phyloP scores from a whole-genome alignment of 2,888 invertebrate species.

The Volucella zonaria region DNA sequence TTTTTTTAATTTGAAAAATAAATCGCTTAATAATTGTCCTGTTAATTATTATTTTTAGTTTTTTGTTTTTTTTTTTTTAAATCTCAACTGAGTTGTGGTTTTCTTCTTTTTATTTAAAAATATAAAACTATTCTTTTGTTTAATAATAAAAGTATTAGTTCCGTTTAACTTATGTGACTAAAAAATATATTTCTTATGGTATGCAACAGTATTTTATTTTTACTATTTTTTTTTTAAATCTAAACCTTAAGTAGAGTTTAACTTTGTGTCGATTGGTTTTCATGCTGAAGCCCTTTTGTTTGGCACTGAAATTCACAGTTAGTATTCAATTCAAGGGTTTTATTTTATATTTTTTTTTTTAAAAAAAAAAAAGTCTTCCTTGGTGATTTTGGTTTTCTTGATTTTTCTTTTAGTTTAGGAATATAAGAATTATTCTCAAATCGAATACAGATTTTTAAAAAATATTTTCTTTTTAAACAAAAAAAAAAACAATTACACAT shows the following conservation, averaged over 20 bases:
- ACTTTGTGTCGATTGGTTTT: constrained; percentile 43
- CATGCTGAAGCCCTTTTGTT: constrained; percentile 58
- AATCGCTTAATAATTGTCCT: constrained; percentile 1
- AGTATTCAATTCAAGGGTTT: constrained; percentile 60
- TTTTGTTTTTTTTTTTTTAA: neutral
- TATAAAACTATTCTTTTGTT: constrained; percentile 29
- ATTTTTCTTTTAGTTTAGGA: neutral
- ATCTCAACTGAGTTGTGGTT: neutral
- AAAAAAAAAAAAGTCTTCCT: neutral
- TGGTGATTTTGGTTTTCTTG: neutral
- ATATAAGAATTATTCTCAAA: constrained; percentile 24
- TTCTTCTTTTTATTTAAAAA: neutral
- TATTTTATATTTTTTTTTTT: constrained; percentile 6
- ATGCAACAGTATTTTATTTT: constrained; percentile 3
- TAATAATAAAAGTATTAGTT: constrained; percentile 46
- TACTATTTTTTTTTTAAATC: constrained; percentile 3
- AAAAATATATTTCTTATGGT: constrained; percentile 26
- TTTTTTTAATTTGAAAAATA: constrained; percentile 11
- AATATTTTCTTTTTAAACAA: constrained; percentile 1
- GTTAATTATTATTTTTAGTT: neutral
- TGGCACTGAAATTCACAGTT: constrained; percentile 73
- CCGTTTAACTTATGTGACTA: constrained; percentile 45
- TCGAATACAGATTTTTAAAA: constrained; percentile 51
- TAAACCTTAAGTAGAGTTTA: constrained; percentile 1
- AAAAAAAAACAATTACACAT: constrained; percentile 17